Conservation (phyloP, 2,797 vertebrate species). For the Syngnathus rostellatus region DNA sequence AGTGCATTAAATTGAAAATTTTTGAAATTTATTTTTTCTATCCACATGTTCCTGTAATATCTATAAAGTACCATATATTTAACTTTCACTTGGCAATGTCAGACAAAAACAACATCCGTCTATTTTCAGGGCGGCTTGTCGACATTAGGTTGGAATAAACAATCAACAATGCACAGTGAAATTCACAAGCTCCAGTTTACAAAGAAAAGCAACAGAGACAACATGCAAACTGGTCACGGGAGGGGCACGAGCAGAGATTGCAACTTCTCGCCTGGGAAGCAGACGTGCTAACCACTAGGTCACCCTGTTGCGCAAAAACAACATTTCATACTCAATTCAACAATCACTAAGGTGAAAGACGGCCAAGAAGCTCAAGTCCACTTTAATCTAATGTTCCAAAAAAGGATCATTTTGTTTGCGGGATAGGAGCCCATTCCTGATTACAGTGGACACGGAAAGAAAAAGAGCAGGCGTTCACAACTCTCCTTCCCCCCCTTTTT, state of each 20-base stretch:
- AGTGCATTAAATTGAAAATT: background rate
- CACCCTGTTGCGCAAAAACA: conserved; percentile 3
- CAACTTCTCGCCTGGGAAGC: background rate
- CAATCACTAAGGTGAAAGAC: conserved; percentile 8
- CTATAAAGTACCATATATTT: background rate
- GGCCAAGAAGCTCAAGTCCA: conserved; percentile 18
- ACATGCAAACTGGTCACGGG: background rate
- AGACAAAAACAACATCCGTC: background rate
- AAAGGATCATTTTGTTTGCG: conserved; percentile 53
- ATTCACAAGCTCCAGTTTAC: no score
- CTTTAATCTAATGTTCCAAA: conserved; percentile 42
- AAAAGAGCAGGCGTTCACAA: conserved; percentile 42
- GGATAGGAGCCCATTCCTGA: conserved; percentile 31
- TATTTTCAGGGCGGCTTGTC: background rate
- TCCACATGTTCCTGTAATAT: background rate
- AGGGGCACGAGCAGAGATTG: background rate
- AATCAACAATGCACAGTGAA: no score
- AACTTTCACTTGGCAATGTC: background rate
- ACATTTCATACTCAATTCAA: conserved; percentile 15
- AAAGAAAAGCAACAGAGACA: background rate
- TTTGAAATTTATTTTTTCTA: background rate
- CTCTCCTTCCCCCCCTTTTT: conserved; percentile 28
- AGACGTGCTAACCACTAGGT: conserved; percentile 2
- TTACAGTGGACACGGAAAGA: conserved; percentile 45
- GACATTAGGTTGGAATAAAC: no score